Evolutionary conservation across 2,888 invertebrate genomes (phyloP).

Genomic region (Cepaea hortensis): DNA sequence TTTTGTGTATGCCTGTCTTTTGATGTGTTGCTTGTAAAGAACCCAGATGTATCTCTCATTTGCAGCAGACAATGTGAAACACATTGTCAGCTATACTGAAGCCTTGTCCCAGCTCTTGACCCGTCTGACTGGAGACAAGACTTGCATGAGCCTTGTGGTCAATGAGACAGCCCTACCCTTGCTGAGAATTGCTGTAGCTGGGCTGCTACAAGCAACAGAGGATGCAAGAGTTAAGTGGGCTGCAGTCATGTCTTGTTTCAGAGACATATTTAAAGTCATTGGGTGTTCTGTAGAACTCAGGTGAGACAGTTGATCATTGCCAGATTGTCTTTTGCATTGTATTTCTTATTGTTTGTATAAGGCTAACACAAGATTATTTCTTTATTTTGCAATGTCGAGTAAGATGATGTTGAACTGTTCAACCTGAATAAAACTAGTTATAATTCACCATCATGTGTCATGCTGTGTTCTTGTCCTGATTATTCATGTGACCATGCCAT

Average conservation of each 20-base stretch:
- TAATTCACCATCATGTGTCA: too few species aligned
- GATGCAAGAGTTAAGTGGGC: conserved; percentile 28
- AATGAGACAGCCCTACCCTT: conserved; percentile 29
- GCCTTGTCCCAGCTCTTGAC: conserved; percentile 27
- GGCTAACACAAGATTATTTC: not conserved
- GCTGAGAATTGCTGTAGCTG: conserved; percentile 17
- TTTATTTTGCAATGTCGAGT: too few species aligned
- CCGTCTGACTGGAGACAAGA: not conserved
- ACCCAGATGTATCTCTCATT: not conserved
- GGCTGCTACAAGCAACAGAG: conserved; percentile 22
- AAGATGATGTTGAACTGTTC: too few species aligned
- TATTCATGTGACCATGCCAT: too few species aligned
- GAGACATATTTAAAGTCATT: conserved; percentile 28
- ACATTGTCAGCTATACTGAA: conserved; percentile 10
- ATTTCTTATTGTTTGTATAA: not conserved
- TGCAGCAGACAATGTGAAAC: conserved; percentile 16
- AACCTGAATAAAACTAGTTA: too few species aligned
- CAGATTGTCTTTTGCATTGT: not conserved
- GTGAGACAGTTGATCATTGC: not conserved
- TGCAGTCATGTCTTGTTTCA: conserved; percentile 19
- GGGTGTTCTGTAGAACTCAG: conserved; percentile 29
- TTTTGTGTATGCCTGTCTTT: too few species aligned
- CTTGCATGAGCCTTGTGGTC: conserved; percentile 6
- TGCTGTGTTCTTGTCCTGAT: too few species aligned
- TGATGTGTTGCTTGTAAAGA: not conserved